Conservation (phyloP, 2,113 vertebrate species). For the Miniopterus natalensis region DNA sequence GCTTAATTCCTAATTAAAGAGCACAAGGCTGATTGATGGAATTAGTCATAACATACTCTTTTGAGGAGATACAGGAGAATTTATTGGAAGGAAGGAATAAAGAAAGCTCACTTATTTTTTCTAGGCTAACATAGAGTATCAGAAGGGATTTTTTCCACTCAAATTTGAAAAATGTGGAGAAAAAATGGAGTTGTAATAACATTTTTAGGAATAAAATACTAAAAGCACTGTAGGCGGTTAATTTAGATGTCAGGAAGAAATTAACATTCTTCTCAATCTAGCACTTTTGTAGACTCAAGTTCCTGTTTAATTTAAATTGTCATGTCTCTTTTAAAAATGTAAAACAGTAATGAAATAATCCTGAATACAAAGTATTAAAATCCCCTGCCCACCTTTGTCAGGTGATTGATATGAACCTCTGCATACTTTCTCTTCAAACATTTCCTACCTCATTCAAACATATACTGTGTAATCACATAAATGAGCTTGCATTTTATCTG, state of each 20-base stretch:
- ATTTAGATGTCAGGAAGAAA: neutral
- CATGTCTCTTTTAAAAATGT: neutral
- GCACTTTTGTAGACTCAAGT: neutral
- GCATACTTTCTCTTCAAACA: neutral
- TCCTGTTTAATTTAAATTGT: neutral
- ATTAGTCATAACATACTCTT: neutral
- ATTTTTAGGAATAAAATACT: neutral
- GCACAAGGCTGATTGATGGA: neutral
- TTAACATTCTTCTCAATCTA: neutral
- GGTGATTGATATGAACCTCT: neutral
- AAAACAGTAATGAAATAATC: neutral
- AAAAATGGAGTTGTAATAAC: neutral
- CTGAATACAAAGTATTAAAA: neutral
- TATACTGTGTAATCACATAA: neutral
- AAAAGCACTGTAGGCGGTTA: neutral
- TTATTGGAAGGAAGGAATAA: neutral
- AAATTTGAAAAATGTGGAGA: conserved; percentile 8
- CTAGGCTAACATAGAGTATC: neutral
- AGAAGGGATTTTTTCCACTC: neutral
- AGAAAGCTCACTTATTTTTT: neutral
- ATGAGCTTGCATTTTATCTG: too few species aligned
- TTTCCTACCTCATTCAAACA: neutral
- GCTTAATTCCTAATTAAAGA: conserved; percentile 35
- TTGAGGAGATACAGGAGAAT: neutral
- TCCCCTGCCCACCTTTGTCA: neutral